A percentile compares a stretch with the other conserved stretches of the same genome.
Evolutionary conservation across 2,113 vertebrate species (phyloP).

Genomic region (Melierax canorus): DNA sequence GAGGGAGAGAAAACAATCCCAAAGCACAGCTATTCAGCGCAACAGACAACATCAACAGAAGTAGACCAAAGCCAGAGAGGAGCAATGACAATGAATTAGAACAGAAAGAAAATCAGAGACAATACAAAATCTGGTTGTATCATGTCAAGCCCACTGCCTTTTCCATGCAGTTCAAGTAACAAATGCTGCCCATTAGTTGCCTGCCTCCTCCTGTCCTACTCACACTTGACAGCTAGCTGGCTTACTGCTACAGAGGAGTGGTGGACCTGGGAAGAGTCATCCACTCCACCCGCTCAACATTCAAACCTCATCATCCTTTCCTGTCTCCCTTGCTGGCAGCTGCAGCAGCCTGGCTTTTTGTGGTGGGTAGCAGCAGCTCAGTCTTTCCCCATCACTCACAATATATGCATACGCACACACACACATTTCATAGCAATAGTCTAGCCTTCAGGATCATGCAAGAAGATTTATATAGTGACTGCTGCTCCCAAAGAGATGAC

Average conservation of each 20-base stretch:
- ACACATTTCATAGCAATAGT: neutral
- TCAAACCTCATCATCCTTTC: neutral
- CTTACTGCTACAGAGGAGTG: neutral
- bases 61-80: neutral
- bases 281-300: neutral
- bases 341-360: neutral
- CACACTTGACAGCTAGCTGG: neutral
- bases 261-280: neutral
- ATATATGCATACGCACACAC: neutral
- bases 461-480: neutral
- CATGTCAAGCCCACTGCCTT: neutral
- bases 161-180: neutral
- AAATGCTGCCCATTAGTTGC: neutral
- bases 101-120: neutral
- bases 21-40: neutral
- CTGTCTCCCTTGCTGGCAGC: neutral
- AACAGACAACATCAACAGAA: neutral
- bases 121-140: neutral
- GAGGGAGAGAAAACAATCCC: neutral
- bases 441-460: neutral
- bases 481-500: neutral
- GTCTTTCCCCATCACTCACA: neutral
- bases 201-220: neutral
- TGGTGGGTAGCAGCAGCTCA: neutral
- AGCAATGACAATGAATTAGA: neutral